Evolutionary conservation across 1,140 invertebrate genomes (phyloP).

Genomic region (Conus betulinus): DNA sequence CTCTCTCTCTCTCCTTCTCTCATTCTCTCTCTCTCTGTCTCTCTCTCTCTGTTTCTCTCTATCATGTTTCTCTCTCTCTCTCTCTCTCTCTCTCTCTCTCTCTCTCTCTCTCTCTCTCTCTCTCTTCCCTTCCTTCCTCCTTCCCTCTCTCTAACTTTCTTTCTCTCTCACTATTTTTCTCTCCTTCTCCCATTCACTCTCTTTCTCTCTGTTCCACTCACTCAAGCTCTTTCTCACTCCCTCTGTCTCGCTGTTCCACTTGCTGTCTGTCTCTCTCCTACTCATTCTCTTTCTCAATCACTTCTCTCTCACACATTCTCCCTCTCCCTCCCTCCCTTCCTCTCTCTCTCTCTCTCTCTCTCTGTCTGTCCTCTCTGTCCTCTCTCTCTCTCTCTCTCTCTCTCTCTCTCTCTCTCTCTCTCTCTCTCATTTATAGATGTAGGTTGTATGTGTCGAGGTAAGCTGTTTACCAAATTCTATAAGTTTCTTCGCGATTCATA

Average conservation of each 20-base stretch:
- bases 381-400: conserved; percentile 1
- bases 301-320: neutral
- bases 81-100: neutral
- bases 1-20: neutral
- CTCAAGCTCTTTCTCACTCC: neutral
- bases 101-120: neutral
- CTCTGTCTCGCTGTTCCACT: neutral
- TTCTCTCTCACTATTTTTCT: neutral
- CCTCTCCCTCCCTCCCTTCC: neutral
- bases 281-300: too few species aligned
- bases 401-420: neutral
- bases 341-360: neutral
- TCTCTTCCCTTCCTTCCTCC: neutral
- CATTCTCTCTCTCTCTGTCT: neutral
- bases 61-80: neutral
- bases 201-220: neutral
- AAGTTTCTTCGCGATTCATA: too few species aligned
- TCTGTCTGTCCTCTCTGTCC: neutral
- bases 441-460: too few species aligned
- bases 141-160: neutral
- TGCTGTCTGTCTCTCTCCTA: neutral
- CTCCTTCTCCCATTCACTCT: neutral
- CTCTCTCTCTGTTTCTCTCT: neutral
- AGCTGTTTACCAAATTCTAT: too few species aligned
- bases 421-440: neutral